A percentile compares a stretch with the other conserved stretches of the same genome.
phyloP scores from a whole-genome alignment of 1,140 invertebrate species.

The Diprion similis region DNA sequence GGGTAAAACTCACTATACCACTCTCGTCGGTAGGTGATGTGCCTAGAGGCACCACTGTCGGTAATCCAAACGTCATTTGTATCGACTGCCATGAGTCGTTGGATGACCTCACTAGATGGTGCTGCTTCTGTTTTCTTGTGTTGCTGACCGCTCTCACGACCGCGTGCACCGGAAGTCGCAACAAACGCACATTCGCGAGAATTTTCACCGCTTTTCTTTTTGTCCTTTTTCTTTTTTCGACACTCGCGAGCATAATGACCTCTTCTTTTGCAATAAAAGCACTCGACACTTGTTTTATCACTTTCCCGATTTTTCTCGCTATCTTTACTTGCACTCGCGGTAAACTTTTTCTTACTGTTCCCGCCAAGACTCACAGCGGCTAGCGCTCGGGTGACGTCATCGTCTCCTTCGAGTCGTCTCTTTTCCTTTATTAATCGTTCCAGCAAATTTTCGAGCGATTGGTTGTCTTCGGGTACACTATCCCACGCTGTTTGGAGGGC shows the following conservation, averaged over 20 bases:
- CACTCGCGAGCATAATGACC: conserved; percentile 6
- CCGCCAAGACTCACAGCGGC: neutral
- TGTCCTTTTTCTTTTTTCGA: neutral
- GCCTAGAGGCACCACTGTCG: conserved; percentile 33
- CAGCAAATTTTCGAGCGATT: conserved; percentile 6
- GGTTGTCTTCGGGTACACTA: neutral
- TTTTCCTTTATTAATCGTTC: conserved; percentile 18
- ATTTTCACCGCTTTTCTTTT: neutral
- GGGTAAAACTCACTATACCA: conserved; percentile 31
- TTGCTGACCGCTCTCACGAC: too few species aligned
- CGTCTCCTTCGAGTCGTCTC: neutral
- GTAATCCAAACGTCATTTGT: conserved; percentile 28
- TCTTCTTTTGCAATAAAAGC: neutral
- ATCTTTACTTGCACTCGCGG: neutral
- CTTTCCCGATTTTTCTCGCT: neutral
- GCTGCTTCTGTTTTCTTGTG: neutral
- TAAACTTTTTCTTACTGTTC: neutral
- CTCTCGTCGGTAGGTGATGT: conserved; percentile 31
- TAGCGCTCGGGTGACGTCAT: neutral
- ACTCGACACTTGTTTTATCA: neutral
- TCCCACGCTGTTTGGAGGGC: neutral
- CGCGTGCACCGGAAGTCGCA: neutral
- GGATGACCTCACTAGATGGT: neutral
- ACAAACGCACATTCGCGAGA: neutral
- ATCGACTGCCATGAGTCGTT: neutral